Base-by-base conservation (phyloP, 2,888 invertebrate species). In the Galerucella nymphaeae region DNA sequence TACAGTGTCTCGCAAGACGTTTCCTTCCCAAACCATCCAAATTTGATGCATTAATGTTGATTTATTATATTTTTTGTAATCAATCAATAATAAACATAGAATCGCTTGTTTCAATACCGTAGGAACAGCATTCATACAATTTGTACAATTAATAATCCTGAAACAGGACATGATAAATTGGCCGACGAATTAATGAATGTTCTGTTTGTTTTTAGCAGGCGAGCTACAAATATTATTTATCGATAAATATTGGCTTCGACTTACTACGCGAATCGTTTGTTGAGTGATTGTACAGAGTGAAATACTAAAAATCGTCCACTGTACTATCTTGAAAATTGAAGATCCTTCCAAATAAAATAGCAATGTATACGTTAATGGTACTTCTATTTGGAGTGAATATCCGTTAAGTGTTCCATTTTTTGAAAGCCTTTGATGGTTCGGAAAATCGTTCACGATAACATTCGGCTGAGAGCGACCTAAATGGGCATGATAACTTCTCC, bases 361-460 rank as follows among this genome's bases (percentile, higher is more conserved):
- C 58, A 50, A 68, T 68, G 53, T n/a, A n/a, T n/a, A n/a, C n/a
- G n/a, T n/a, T n/a, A n/a, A n/a, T n/a, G n/a, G n/a, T n/a, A n/a
- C n/a, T n/a, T 61, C 53, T 50, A 41, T 62, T 68, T 62, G 48
- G 41, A 23, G 13, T 59, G 45, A 59, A 59, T 59, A 67, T 59
- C 45, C 59, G 58, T n/a, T 68, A 68, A 68, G 68, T 68, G 62
- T 61, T 62, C 50, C 53, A 68, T 61, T 62, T 68, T 62, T 50
- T 23, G 45, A 61, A 61, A 61, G 59, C 61, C 48, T 68, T 68
- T 61, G 68, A 68, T 61, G 68, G 53, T 41, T 41, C 62, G 68
- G 50, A 68, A 62, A 62, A 68, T 68, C 61, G 61, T 50, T 68
- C 53, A 68, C 50, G 61, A 68, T 68, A 62, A 68, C 68, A 68